Percentiles rank a stretch among this genome's conserved stretches.
These are phyloP conservation scores for Ligdia adustata DNA, from an alignment of 2,888 invertebrate species.

Conservation along the genomic window DNA sequence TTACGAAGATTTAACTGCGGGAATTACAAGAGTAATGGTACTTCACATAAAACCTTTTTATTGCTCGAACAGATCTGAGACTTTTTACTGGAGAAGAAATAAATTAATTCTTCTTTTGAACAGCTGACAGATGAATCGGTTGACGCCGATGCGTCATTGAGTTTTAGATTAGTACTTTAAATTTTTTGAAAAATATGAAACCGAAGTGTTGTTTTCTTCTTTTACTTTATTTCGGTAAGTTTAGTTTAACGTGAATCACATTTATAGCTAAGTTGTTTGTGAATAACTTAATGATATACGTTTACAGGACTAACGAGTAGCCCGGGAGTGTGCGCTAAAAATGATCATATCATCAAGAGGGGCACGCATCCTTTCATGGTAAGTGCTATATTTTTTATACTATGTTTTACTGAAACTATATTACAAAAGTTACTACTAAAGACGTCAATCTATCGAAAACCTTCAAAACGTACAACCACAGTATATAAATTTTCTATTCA, in stretches of 20 bases:
- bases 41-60: conserved; percentile 43
- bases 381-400: no score
- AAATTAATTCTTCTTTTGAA: conserved; percentile 63
- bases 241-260: conserved; percentile 2
- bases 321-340: conserved; percentile 51
- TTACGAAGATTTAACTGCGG: conserved; percentile 47
- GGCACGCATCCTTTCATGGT: conserved; percentile 68
- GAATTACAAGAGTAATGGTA: conserved; percentile 50
- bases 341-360: conserved; percentile 58
- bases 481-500: no score
- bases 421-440: no score
- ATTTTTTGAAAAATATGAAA: conserved; percentile 49
- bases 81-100: conserved; percentile 31
- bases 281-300: background rate
- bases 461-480: no score
- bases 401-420: no score
- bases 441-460: no score
- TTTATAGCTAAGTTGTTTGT: background rate
- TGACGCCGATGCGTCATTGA: conserved; percentile 48
- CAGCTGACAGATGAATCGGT: conserved; percentile 52
- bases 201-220: conserved; percentile 57
- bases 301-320: conserved; percentile 44
- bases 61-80: conserved; percentile 20
- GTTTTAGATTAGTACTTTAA: conserved; percentile 42
- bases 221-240: conserved; percentile 60